Evolutionary conservation across 2,888 invertebrate genomes (phyloP).

Genomic region (Caenorhabditis becei): DNA sequence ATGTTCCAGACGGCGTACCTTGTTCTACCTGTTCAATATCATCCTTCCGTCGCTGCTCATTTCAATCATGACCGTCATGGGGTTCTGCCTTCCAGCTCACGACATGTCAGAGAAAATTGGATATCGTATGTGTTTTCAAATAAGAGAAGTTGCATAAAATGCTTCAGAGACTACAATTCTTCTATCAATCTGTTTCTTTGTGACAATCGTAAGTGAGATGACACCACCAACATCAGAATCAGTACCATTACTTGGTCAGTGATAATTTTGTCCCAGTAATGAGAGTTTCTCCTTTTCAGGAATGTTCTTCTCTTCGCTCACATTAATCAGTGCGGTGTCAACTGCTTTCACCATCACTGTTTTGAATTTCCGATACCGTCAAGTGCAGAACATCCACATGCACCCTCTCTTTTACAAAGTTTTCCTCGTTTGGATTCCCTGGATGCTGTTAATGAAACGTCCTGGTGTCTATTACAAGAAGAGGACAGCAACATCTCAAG

Average conservation of each 20-base stretch:
- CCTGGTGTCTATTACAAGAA: constrained; percentile 68
- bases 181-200: constrained; percentile 96
- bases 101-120: constrained; percentile 79
- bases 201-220: constrained; percentile 97
- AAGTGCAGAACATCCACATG: constrained; percentile 74
- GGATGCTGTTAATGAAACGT: constrained; percentile 75
- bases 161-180: constrained; percentile 75
- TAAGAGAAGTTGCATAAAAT: neutral
- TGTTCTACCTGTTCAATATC: constrained; percentile 77
- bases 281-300: constrained; percentile 60
- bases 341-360: constrained; percentile 77
- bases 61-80: constrained; percentile 80
- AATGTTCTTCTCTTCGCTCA: constrained; percentile 76
- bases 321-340: constrained; percentile 73
- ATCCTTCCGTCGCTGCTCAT: constrained; percentile 73
- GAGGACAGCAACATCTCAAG: constrained; percentile 53
- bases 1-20: constrained; percentile 66
- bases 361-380: constrained; percentile 75
- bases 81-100: constrained; percentile 77
- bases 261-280: neutral
- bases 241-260: constrained; percentile 72
- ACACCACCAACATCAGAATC: constrained; percentile 94
- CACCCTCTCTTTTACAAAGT: constrained; percentile 69
- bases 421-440: constrained; percentile 77
- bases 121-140: constrained; percentile 66